phyloP scores from a whole-genome alignment of 1,140 invertebrate genomes.

The Copidosoma floridanum region DNA sequence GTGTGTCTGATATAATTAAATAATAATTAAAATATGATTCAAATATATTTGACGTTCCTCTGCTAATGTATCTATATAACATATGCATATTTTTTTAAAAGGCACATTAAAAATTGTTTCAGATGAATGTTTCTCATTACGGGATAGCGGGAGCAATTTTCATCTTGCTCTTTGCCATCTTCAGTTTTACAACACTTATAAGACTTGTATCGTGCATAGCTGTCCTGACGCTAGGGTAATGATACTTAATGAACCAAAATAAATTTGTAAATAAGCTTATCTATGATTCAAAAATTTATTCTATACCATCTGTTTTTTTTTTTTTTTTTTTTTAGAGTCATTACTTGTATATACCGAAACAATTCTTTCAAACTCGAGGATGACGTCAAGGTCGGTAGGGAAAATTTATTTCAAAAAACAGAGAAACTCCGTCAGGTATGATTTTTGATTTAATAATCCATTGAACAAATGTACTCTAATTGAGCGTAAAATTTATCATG shows the following conservation, averaged over 20 bases:
- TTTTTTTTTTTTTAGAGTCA: conserved; percentile 41
- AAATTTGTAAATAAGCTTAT: no score
- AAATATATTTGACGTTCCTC: background rate
- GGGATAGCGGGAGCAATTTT: conserved; percentile 47
- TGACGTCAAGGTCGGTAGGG: conserved; percentile 46
- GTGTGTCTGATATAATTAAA: no score
- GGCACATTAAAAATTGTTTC: no score
- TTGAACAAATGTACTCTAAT: no score
- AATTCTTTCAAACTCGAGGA: conserved; percentile 46
- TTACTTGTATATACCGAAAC: conserved; percentile 50
- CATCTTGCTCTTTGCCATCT: conserved; percentile 44
- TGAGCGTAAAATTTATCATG: background rate
- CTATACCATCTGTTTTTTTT: no score
- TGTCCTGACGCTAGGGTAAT: conserved; percentile 50
- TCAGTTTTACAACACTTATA: conserved; percentile 47
- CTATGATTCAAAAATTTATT: no score
- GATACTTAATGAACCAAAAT: no score
- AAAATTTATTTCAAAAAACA: conserved; percentile 54
- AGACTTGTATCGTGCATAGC: conserved; percentile 43
- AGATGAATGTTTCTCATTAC: conserved; percentile 53
- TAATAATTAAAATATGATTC: background rate
- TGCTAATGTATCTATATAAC: background rate
- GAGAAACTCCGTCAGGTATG: conserved; percentile 51
- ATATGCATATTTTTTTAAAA: no score
- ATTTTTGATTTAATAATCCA: background rate